Base-by-base conservation (phyloP, 2,888 invertebrate species). In the Cyclophora albipunctata region DNA sequence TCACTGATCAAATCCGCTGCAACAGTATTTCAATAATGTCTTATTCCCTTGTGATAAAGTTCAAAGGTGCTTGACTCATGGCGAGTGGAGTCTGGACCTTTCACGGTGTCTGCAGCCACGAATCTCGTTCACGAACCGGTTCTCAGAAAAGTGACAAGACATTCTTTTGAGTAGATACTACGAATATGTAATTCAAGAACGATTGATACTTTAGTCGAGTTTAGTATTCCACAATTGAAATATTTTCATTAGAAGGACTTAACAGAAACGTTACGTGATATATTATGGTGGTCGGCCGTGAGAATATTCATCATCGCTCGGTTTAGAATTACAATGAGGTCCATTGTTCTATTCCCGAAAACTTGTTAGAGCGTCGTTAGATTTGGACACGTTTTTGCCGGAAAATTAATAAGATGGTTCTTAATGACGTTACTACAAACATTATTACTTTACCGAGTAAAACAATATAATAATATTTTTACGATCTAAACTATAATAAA, bases 101-200 rank as follows among this genome's bases (percentile, higher is more conserved):
- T 49, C 51, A 48, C 49, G 53, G 45, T 40, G 46, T 51, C 52
- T 59, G 55, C 53, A 48, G 53, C 60, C 57, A 63, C 59, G 65
- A 67, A 71, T 70, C 74, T 69, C 69, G 69, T 60, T 64, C 68
- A 61, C 52, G 58, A 73, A 81, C 80, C 81, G 81, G 81, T 84
- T 84, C 78, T 76, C 62, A 69, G 79, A 81, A 84, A 76, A 73
- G 73, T 78, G 72, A 81, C 76, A 70, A 71, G 72, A 73, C 75
- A 75, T 81, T 79, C 71, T 67, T 73, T 67, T 57, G 66, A 71
- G 60, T 65, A 66, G 59, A 64, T 65, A 61, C 56, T 56, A 62
- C 54, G 55, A 66, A 61, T 59, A 52, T 55, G 54, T 55, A 58
- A 60, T 57, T 49, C 50, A 43, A 44, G 48, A 51, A 34, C 43